phyloP scores from a whole-genome alignment of 2,888 invertebrate genomes.

The Drosophila lacicola region DNA sequence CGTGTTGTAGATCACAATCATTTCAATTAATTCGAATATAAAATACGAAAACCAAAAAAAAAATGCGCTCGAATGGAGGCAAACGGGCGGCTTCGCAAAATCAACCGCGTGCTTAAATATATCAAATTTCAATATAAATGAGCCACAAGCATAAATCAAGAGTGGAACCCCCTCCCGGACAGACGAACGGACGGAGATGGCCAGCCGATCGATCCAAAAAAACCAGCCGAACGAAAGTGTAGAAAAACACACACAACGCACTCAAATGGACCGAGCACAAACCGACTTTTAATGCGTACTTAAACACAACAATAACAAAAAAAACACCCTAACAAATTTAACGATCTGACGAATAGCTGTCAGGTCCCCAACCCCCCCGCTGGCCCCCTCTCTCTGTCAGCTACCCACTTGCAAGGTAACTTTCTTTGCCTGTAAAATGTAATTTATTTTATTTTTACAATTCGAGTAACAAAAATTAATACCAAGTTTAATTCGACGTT shows the following conservation, averaged over 20 bases:
- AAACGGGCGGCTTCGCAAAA: conserved; percentile 71
- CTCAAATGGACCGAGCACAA: conserved; percentile 24
- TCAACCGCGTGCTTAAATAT: conserved; percentile 70
- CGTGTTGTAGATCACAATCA: conserved; percentile 79
- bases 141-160: conserved; percentile 75
- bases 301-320: conserved; percentile 15
- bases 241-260: conserved; percentile 49
- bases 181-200: background rate
- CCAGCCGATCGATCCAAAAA: conserved; percentile 22
- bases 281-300: conserved; percentile 58
- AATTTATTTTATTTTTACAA: conserved; percentile 70
- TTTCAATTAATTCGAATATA: conserved; percentile 79
- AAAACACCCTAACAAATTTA: conserved; percentile 43
- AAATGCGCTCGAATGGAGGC: conserved; percentile 49
- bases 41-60: conserved; percentile 54
- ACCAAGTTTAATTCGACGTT: conserved; percentile 73
- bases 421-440: conserved; percentile 64
- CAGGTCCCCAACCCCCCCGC: conserved; percentile 25
- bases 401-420: conserved; percentile 20
- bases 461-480: conserved; percentile 37
- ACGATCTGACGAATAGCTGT: conserved; percentile 76
- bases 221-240: conserved; percentile 59
- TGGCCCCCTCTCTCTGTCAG: background rate
- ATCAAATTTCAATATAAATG: conserved; percentile 79
- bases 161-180: conserved; percentile 42